phyloP scores from a whole-genome alignment of 2,113 vertebrate species.

The Centrocercus urophasianus region DNA sequence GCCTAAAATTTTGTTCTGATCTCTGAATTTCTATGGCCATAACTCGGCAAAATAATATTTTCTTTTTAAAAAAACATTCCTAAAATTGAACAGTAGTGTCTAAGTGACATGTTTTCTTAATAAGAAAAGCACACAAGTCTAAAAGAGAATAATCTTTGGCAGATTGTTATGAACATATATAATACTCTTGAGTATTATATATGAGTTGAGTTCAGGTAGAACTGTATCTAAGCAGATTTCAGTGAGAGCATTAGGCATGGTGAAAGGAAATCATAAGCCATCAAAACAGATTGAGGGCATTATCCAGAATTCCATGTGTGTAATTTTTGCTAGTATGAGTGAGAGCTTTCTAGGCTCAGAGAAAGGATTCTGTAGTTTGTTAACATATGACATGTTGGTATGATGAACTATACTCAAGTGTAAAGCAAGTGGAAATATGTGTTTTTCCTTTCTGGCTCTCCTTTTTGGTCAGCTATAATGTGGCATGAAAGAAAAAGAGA shows the following conservation, averaged over 20 bases:
- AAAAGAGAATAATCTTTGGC: background rate
- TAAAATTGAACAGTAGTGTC: background rate
- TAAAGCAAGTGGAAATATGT: background rate
- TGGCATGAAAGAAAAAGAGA: background rate
- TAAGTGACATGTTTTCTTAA: background rate
- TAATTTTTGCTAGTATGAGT: background rate
- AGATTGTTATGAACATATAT: background rate
- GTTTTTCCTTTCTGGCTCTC: background rate
- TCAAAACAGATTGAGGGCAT: background rate
- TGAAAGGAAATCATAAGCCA: background rate
- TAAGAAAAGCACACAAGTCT: background rate
- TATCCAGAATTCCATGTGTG: background rate
- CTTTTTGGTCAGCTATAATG: background rate
- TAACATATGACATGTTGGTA: fast-evolving
- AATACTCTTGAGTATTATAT: background rate
- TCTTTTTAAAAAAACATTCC: background rate
- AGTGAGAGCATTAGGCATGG: background rate
- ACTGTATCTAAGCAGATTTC: background rate
- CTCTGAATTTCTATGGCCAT: background rate
- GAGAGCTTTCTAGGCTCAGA: background rate
- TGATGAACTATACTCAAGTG: background rate
- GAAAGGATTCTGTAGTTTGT: background rate
- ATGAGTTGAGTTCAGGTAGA: background rate
- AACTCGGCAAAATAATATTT: background rate
- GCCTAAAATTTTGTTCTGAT: background rate